These are phyloP conservation scores for Fulica atra DNA, from an alignment of 2,113 vertebrate genomes.

Conservation along the genomic window DNA sequence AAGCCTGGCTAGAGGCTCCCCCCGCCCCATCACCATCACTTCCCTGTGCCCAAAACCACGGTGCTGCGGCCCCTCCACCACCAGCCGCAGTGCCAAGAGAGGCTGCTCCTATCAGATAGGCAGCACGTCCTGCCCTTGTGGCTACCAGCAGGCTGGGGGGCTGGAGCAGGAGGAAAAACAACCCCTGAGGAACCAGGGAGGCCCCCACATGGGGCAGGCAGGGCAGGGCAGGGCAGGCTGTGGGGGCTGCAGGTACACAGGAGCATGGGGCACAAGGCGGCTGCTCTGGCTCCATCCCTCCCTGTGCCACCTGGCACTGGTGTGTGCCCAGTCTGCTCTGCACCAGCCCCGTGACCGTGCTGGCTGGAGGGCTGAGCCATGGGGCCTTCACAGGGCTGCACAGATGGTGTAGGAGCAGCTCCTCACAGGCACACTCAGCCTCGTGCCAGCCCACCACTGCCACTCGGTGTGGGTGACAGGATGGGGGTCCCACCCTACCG, in stretches of 20 bases:
- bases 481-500: background rate
- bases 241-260: background rate
- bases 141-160: background rate
- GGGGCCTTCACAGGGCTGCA: background rate
- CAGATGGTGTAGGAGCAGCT: background rate
- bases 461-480: rapidly evolving
- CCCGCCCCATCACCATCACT: slow-evolving; percentile 35
- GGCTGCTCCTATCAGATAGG: slow-evolving; percentile 70
- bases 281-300: background rate
- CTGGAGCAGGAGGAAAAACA: slow-evolving; percentile 57
- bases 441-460: background rate
- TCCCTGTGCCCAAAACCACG: slow-evolving; percentile 68
- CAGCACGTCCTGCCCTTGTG: slow-evolving; percentile 45
- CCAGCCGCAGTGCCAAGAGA: slow-evolving; percentile 7
- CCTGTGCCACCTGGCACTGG: rapidly evolving
- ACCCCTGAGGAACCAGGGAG: background rate
- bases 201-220: background rate
- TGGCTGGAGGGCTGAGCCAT: background rate
- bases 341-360: rapidly evolving
- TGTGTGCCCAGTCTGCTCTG: background rate
- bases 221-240: background rate
- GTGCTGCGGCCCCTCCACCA: background rate
- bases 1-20: slow-evolving; percentile 57
- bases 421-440: background rate
- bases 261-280: background rate